A percentile compares a stretch with the other conserved stretches of the same genome.
Conservation (phyloP, 2,113 vertebrate genomes). For the Pyxicephalus adspersus region DNA sequence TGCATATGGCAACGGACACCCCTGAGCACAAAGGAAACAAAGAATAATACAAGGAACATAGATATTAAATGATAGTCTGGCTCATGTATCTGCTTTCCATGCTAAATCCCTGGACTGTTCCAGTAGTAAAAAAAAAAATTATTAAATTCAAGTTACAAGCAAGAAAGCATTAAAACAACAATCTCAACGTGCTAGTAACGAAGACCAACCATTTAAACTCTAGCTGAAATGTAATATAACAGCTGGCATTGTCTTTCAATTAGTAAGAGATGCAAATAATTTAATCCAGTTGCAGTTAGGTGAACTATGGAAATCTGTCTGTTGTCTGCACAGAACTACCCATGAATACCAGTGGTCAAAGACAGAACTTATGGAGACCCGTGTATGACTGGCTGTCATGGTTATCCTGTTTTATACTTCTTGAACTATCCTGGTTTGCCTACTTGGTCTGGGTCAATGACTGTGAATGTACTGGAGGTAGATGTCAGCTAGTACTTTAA, state of each 20-base stretch:
- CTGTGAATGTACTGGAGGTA: no score
- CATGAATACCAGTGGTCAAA: no score
- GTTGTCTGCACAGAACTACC: no score
- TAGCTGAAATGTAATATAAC: neutral
- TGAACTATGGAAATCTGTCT: neutral
- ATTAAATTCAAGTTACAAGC: constrained; percentile 20
- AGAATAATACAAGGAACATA: neutral
- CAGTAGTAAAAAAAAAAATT: neutral
- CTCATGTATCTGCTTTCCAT: constrained; percentile 17
- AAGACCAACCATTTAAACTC: neutral
- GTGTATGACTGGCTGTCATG: no score
- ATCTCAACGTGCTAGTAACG: neutral
- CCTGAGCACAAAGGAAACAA: constrained; percentile 41
- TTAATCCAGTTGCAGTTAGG: neutral
- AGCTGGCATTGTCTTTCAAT: neutral
- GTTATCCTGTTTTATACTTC: no score
- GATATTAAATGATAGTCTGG: constrained; percentile 27
- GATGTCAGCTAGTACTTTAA: no score
- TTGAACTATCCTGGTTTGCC: no score
- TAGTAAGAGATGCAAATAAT: neutral
- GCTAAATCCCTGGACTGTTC: constrained; percentile 7
- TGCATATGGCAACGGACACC: constrained; percentile 46
- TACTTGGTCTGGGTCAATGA: no score
- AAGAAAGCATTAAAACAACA: neutral
- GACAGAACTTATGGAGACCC: no score